Evolutionary conservation across 1,140 invertebrate genomes (phyloP).

Genomic region (Sycophila sp.): DNA sequence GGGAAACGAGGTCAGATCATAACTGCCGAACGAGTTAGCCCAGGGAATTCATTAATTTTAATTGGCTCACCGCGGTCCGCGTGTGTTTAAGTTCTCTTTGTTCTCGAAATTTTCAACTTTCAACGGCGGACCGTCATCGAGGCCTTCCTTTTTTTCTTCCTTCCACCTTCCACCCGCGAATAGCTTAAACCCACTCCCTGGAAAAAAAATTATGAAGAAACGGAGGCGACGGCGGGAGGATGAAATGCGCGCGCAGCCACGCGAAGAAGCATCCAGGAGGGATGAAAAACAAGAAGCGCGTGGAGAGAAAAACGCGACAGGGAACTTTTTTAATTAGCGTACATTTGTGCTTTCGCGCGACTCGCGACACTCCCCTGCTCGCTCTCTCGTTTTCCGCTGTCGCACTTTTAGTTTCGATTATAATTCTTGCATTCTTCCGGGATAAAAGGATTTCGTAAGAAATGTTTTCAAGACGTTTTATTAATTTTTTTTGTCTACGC

Average conservation of each 20-base stretch:
- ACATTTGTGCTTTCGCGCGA: slow-evolving; percentile 27
- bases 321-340: slow-evolving; percentile 42
- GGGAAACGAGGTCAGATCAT: slow-evolving; percentile 28
- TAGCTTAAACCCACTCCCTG: slow-evolving; percentile 23
- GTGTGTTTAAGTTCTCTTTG: no score
- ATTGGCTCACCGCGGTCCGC: slow-evolving; percentile 20
- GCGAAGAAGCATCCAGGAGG: neutral
- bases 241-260: neutral
- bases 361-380: neutral
- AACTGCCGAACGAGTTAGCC: slow-evolving; percentile 18
- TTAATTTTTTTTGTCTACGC: neutral
- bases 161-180: neutral
- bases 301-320: neutral
- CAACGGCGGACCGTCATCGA: neutral
- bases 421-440: no score
- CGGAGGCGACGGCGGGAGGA: neutral
- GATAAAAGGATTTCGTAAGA: neutral
- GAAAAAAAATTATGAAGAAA: slow-evolving; percentile 38
- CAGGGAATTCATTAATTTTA: slow-evolving; percentile 34
- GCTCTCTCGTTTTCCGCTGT: neutral
- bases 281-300: no score
- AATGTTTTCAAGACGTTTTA: neutral
- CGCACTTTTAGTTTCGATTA: neutral
- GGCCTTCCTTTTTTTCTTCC: neutral
- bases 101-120: slow-evolving; percentile 21